A percentile compares a stretch with the other conserved stretches of the same genome.
These are phyloP conservation scores for Potamarius usumacintae DNA, from an alignment of 2,113 vertebrate genomes.

Conservation along the genomic window DNA sequence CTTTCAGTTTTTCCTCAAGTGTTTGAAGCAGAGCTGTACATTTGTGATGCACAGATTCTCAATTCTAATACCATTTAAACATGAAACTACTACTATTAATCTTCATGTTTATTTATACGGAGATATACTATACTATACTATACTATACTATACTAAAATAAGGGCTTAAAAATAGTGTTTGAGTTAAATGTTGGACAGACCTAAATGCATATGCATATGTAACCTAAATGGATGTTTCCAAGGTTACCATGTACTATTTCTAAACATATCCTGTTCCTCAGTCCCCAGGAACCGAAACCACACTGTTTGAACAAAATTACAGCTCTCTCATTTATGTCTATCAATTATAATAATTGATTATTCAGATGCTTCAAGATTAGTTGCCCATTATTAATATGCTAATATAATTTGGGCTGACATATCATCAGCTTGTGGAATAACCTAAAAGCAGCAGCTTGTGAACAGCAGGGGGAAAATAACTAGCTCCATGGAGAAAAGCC, in stretches of 20 bases:
- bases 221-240: neutral
- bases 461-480: neutral
- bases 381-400: neutral
- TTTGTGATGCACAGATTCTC: neutral
- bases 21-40: neutral
- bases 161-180: neutral
- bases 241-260: neutral
- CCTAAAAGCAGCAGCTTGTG: slow-evolving; percentile 2
- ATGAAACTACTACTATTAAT: neutral
- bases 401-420: neutral
- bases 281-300: neutral
- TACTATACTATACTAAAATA: neutral
- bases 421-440: slow-evolving; percentile 21
- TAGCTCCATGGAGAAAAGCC: slow-evolving; percentile 6
- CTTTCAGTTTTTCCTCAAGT: neutral
- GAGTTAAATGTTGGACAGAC: neutral
- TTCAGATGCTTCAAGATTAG: slow-evolving; percentile 25
- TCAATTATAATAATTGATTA: slow-evolving; percentile 20
- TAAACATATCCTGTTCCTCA: neutral
- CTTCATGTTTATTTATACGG: neutral
- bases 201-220: neutral
- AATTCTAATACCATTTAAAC: neutral
- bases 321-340: slow-evolving; percentile 25
- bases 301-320: neutral
- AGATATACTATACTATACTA: neutral